Conservation (phyloP, 2,888 invertebrate species). For the Hedya salicella region DNA sequence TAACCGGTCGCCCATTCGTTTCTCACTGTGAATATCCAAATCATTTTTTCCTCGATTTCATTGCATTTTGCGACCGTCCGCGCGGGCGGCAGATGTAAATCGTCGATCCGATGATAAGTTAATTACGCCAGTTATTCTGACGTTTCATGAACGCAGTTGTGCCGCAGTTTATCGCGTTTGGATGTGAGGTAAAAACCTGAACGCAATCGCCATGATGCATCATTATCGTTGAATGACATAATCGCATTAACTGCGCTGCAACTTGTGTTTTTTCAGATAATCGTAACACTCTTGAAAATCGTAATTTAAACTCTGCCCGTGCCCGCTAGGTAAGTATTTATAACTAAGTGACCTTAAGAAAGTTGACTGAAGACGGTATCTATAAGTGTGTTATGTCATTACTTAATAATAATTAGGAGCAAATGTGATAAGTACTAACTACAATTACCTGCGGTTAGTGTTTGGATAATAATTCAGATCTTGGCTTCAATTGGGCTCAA, state of each 20-base stretch:
- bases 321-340: neutral
- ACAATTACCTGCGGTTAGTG: conserved; percentile 41
- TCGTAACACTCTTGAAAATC: neutral
- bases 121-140: conserved; percentile 61
- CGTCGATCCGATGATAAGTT: conserved; percentile 60
- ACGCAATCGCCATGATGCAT: conserved; percentile 19
- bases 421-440: neutral
- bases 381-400: no score
- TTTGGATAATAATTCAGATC: conserved; percentile 54
- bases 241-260: conserved; percentile 22
- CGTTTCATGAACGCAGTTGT: conserved; percentile 54
- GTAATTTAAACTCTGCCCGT: neutral
- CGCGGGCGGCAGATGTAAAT: conserved; percentile 52
- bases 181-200: conserved; percentile 23
- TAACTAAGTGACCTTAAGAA: neutral
- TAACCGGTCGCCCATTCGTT: conserved; percentile 70
- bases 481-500: conserved; percentile 22
- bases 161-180: conserved; percentile 42
- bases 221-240: conserved; percentile 27
- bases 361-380: no score
- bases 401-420: no score
- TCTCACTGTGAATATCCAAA: conserved; percentile 76
- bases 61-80: conserved; percentile 63
- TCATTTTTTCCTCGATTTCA: conserved; percentile 75
- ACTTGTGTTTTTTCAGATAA: conserved; percentile 2